These are phyloP conservation scores for Xiphorhynchus erythropygius DNA, from an alignment of 2,797 vertebrate genomes.

Conservation along the genomic window DNA sequence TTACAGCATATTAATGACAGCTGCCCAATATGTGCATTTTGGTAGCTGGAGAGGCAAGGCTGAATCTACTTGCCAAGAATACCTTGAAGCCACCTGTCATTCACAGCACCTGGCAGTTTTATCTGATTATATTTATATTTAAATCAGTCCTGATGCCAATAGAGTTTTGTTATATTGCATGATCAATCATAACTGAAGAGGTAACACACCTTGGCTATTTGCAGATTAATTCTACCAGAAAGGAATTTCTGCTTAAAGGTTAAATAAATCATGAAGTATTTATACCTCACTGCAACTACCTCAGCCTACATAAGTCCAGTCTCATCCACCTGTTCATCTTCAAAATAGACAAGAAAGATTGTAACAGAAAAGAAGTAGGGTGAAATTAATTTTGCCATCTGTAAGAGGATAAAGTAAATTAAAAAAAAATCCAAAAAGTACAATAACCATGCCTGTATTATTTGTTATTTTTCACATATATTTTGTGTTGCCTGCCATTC, in stretches of 20 bases:
- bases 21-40: not conserved
- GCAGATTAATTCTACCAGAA: constrained; percentile 38
- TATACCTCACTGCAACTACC: not conserved
- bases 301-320: not conserved
- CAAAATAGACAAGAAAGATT: not conserved
- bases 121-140: not conserved
- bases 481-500: not conserved
- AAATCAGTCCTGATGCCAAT: not conserved
- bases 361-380: not conserved
- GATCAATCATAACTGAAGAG: constrained; percentile 38
- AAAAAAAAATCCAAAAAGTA: not conserved
- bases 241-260: constrained; percentile 22
- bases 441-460: not conserved
- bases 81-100: not conserved
- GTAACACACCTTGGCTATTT: constrained; percentile 10
- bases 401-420: not conserved
- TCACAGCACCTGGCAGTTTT: not conserved
- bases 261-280: constrained; percentile 54
- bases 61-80: not conserved
- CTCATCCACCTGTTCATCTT: not conserved
- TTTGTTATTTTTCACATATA: not conserved
- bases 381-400: constrained; percentile 25
- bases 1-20: not conserved
- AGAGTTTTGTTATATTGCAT: not conserved
- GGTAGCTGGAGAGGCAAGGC: not conserved